Conservation (phyloP, 2,888 invertebrate species). For the Harmothoe impar region DNA sequence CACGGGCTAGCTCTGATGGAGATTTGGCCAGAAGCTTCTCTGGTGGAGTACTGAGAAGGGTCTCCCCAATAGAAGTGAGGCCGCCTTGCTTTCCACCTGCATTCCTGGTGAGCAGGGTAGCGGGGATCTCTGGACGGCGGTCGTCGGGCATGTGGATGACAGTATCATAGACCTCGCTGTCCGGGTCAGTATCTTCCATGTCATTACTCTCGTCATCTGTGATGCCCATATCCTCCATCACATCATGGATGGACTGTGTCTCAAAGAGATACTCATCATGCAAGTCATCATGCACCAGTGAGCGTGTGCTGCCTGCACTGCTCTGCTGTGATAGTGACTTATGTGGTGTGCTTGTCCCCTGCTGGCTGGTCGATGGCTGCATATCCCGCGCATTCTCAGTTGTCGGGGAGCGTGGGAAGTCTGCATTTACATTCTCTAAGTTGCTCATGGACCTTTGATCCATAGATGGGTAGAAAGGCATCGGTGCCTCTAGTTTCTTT, state of each 20-base stretch:
- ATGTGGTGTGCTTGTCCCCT: neutral
- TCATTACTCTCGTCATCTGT: constrained; percentile 44
- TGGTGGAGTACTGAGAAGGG: neutral
- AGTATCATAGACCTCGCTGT: constrained; percentile 58
- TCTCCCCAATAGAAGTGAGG: neutral
- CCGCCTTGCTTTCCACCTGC: neutral
- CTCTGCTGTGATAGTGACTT: constrained; percentile 50
- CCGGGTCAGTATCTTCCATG: constrained; percentile 54
- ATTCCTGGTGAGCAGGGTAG: neutral
- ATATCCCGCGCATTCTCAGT: neutral
- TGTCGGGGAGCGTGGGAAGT: neutral
- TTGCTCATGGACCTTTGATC: neutral
- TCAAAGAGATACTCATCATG: constrained; percentile 70
- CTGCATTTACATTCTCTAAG: neutral
- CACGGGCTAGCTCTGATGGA: neutral
- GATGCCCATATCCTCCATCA: constrained; percentile 65
- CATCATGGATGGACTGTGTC: constrained; percentile 68
- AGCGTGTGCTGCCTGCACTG: constrained; percentile 41
- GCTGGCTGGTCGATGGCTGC: neutral
- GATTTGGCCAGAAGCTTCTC: neutral
- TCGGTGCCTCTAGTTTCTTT: constrained; percentile 59
- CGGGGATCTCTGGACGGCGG: constrained; percentile 49
- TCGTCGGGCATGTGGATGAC: constrained; percentile 60
- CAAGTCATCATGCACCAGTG: constrained; percentile 66
- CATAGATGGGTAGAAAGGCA: constrained; percentile 30